Evolutionary conservation across 2,888 invertebrate species (phyloP).

Genomic region (Sialis lutaria): DNA sequence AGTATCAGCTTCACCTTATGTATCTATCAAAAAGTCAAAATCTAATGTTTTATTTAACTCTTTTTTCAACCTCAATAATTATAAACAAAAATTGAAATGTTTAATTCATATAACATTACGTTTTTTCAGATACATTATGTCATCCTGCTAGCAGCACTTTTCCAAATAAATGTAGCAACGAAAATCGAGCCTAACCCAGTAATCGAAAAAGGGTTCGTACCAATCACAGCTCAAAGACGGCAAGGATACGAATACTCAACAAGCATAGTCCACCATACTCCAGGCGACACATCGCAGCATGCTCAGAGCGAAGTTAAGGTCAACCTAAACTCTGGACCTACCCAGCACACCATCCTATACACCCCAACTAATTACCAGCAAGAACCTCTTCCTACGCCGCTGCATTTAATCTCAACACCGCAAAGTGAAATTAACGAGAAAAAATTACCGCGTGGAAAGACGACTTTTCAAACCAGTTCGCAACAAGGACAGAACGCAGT

Average conservation of each 20-base stretch:
- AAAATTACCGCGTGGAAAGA: not conserved
- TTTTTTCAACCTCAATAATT: no score
- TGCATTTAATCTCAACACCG: not conserved
- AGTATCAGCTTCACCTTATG: no score
- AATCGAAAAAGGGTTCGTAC: not conserved
- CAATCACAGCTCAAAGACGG: slow-evolving; percentile 7
- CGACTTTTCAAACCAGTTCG: not conserved
- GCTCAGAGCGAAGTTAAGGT: slow-evolving; percentile 16
- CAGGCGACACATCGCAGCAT: slow-evolving; percentile 12
- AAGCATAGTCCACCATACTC: slow-evolving; percentile 14
- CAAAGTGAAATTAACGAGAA: not conserved
- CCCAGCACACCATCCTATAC: not conserved
- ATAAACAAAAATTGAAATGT: no score
- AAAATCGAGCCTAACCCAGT: not conserved
- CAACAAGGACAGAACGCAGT: not conserved
- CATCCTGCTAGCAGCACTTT: not conserved
- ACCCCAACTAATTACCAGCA: not conserved
- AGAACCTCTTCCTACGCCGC: not conserved
- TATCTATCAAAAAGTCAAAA: no score
- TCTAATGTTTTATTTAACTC: no score
- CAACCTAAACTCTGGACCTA: slow-evolving; percentile 8
- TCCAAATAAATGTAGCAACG: not conserved
- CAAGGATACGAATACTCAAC: slow-evolving; percentile 12
- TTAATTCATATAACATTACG: no score
- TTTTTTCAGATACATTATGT: no score